Evolutionary conservation across 2,113 vertebrate species (phyloP).

Genomic region (Indicator maculatus): DNA sequence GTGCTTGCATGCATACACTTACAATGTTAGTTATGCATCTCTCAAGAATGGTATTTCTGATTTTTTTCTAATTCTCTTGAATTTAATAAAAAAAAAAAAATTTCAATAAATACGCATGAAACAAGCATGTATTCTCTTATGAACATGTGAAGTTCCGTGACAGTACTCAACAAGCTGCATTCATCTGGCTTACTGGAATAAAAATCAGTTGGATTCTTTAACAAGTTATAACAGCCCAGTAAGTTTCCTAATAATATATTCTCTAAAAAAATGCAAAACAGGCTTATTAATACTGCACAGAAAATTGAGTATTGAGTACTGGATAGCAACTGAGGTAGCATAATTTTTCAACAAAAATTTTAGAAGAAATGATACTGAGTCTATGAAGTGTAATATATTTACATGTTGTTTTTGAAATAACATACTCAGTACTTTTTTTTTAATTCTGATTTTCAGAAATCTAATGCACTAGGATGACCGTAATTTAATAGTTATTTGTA

Average conservation of each 20-base stretch:
- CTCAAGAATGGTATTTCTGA: no score
- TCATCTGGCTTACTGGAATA: background rate
- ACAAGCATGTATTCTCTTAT: background rate
- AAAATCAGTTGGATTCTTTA: background rate
- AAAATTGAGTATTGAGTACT: background rate
- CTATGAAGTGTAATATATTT: background rate
- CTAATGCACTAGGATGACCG: background rate
- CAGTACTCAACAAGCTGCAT: background rate
- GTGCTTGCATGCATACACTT: background rate
- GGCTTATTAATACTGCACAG: background rate
- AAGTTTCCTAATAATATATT: background rate
- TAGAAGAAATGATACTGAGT: background rate
- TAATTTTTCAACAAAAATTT: background rate
- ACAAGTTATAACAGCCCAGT: background rate
- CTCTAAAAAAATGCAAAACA: background rate
- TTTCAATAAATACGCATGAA: background rate
- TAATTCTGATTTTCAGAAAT: background rate
- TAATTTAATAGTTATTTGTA: background rate
- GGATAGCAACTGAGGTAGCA: rapidly evolving
- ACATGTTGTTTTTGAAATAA: background rate
- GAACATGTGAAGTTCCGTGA: background rate
- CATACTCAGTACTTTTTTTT: background rate
- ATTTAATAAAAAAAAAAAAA: background rate
- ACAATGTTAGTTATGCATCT: background rate
- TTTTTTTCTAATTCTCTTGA: background rate